Percentiles rank a stretch among this genome's conserved stretches.
Conservation (phyloP, 2,888 invertebrate genomes). For the Thysanoteuthis rhombus region DNA sequence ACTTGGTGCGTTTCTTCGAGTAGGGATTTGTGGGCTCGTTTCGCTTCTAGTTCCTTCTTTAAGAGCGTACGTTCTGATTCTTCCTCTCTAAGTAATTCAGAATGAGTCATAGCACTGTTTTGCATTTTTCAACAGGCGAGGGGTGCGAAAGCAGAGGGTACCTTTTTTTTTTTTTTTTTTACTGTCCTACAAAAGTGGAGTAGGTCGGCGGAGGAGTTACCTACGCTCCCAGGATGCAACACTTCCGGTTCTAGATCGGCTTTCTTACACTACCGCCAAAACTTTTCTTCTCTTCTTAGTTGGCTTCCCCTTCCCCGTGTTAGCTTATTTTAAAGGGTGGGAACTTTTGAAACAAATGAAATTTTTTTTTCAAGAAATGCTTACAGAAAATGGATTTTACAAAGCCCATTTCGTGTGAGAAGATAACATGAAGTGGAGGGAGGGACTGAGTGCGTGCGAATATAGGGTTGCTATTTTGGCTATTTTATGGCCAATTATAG, state of each 20-base stretch:
- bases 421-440: too few species aligned
- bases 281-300: too few species aligned
- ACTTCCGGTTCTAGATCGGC: not conserved
- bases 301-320: too few species aligned
- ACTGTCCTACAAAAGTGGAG: not conserved
- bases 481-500: too few species aligned
- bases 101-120: not conserved
- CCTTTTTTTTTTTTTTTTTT: too few species aligned
- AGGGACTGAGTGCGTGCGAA: too few species aligned
- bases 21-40: not conserved
- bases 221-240: not conserved
- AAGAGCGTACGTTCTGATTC: not conserved
- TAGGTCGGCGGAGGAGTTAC: not conserved
- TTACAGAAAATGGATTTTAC: too few species aligned
- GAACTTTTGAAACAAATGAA: too few species aligned
- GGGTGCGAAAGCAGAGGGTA: not conserved
- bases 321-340: too few species aligned
- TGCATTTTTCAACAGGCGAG: not conserved
- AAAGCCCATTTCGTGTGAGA: too few species aligned
- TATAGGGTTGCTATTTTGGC: too few species aligned
- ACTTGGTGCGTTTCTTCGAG: not conserved
- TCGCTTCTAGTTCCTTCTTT: not conserved
- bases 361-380: too few species aligned
- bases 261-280: not conserved
- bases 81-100: not conserved